Base-by-base conservation (phyloP, 2,888 invertebrate species). In the Synanthedon vespiformis region DNA sequence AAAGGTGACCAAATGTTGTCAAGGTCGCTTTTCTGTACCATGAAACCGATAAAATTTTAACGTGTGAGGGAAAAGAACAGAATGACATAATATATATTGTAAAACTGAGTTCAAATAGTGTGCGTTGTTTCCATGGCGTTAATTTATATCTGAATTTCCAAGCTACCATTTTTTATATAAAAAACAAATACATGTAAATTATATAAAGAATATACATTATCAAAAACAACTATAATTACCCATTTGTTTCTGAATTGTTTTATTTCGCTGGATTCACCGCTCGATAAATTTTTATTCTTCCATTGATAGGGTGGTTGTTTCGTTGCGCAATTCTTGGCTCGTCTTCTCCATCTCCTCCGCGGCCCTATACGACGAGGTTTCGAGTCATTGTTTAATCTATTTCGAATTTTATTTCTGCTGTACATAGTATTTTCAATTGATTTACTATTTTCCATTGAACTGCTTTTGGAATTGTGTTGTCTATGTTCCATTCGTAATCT, bases 281-380 rank as follows among this genome's bases (percentile, higher is more conserved):
- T 61, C 18, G 62, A 57, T 40, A 62, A 52, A 72, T 63, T 74
- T 64, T 58, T 83, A 68, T 58, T 62, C 53, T 69, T 77, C 83
- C 84, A 85, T 56, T 78, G 72, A 55, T 84, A 85, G 1, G 78
- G 75, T 6, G 88, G 88, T 58, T 88, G 81, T 59, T 80, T 86
- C 14, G 88, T 88, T 3, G 80, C 88, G 52, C 88, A 88, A 59
- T 82, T 82, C 60, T 75, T 86, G 56, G 70, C 77, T 59, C 70
- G 74, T 69, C 73, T 74, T 62, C 58, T 71, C 70, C 77, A 75
- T 62, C 70, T 81, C 68, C 73, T 77, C 64, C 71, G 78, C 51
- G 70, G 79, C 60, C 65, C 81, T 50, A 72, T 70, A 63, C 79
- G 71, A 54, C 70, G 70, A 56, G 71, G 61, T 55, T 68, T 72